Evolutionary conservation across 2,797 vertebrate genomes (phyloP), one percentile per base, ranked within the genome.

Genomic region (Schizopygopsis malacanthus): DNA sequence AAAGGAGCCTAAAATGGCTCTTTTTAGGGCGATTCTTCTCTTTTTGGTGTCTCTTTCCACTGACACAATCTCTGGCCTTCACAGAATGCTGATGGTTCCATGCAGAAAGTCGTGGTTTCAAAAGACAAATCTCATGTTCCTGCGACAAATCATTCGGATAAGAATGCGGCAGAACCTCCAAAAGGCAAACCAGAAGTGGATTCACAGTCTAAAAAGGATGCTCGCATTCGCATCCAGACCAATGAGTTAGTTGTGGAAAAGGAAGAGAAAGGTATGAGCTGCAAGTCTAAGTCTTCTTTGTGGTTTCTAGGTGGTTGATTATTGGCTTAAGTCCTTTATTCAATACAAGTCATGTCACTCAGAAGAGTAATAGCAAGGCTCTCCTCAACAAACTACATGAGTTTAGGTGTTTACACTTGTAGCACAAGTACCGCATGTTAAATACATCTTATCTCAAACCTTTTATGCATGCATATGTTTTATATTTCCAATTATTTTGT

Each of bases 181-280:
- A 90, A 90, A 28, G 11, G 45, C 13, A 52, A 86, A 67, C 15
- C 77, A 33, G 80, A 82, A 6, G 77, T 88, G 59, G 41, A 10
- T 47, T 33, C 89, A 33, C 82, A 85, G 72, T 41, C 83, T 47
- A 91, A 90, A 88, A 86, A 82, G 39, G 16, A 90, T 5, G 71
- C 93, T 0, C 89, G 92, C 28, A 28, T 28, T 28, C 28, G 28
- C 45, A 79, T 91, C 2, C 87, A 93, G 87, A 93, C 90, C 82
- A 94, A 93, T 78, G 90, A 94, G 18, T 90, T 94, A n/a, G n/a
- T 85, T 0, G 61, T 83, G 22, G 87, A 90, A 20, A 89, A 90
- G 89, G 92, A 94, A 94, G 91, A 90, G 59, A 33, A 13, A 69
- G 22, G 11, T 50, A 0, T 13, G n/a, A 2, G n/a, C n/a, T 37